Evolutionary conservation across 2,888 invertebrate species (phyloP), one percentile per base, ranked within the genome.

Genomic region (Tiliacea citrago): DNA sequence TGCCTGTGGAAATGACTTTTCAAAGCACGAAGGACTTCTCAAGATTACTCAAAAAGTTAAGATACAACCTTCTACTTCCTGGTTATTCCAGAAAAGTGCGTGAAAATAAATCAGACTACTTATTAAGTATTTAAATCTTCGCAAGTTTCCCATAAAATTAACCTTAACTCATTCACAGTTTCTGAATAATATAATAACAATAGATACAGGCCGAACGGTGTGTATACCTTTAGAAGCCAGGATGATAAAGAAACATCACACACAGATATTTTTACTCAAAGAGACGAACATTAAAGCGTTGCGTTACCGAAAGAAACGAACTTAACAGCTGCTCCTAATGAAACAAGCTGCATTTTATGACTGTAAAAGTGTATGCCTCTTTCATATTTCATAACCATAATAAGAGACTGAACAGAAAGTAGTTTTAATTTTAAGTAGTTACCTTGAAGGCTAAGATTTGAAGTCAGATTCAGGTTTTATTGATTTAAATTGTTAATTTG

Each of bases 191-290:
- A 29, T 29, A 29, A 29, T 29, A 29, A 62, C 57, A 61, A 70
- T 42, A 63, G 45, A 49, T 24, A 79, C 62, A 55, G 6, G 16
- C 16, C 24, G 57, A 69, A 45, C 58, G 47, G 61, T 53, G 53
- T 68, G 57, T 55, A 35, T 61, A 68, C 21, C 77, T 68, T 76
- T 68, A 68, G 62, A 75, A 69, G 70, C 71, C 76, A 58, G 84
- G 89, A 89, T 85, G 89, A 83, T 88, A 88, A 83, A 89, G 89
- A 90, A 90, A 91, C 88, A 90, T 92, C 91, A 93, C 91, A 86
- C 83, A 86, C 83, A 90, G 91, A 86, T 94, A 93, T 94, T 94
- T 94, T 92, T 93, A 93, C 88, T 92, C 90, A 79, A 88, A 85
- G 88, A 89, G 84, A 86, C 86, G 82, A 89, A 91, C 93, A 90